Percentiles rank a stretch among this genome's conserved stretches.
Evolutionary conservation across 1,140 invertebrate species (phyloP).

Genomic region (Anoplophora glabripennis): DNA sequence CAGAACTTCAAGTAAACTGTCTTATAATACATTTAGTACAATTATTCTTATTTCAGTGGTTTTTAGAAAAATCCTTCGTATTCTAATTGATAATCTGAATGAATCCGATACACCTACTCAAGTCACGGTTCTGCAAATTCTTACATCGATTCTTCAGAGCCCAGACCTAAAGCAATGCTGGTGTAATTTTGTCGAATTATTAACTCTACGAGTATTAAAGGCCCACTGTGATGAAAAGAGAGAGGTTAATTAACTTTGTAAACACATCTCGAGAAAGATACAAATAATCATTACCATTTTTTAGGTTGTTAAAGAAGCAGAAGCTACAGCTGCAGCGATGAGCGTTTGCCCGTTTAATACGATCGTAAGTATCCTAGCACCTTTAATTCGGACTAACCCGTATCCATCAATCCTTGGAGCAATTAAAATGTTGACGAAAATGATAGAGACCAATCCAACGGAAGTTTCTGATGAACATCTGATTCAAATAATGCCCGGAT

Average conservation of each 20-base stretch:
- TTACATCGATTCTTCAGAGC: slow-evolving; percentile 78
- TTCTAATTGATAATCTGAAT: slow-evolving; percentile 70
- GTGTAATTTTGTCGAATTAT: slow-evolving; percentile 82
- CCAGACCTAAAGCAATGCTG: slow-evolving; percentile 73
- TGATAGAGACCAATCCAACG: slow-evolving; percentile 68
- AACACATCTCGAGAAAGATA: not conserved
- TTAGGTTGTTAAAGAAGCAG: slow-evolving; percentile 45
- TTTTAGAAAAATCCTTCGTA: slow-evolving; percentile 66
- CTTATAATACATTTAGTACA: slow-evolving; percentile 4
- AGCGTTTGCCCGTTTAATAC: slow-evolving; percentile 48
- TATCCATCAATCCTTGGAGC: slow-evolving; percentile 86
- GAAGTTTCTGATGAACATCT: slow-evolving; percentile 73
- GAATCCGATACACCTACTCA: slow-evolving; percentile 65
- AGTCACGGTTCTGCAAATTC: slow-evolving; percentile 69
- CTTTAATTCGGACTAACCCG: slow-evolving; percentile 80
- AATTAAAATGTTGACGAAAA: slow-evolving; percentile 88
- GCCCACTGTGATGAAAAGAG: slow-evolving; percentile 75
- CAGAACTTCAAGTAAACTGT: slow-evolving; percentile 56
- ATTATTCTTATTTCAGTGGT: slow-evolving; percentile 12
- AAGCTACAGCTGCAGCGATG: slow-evolving; percentile 43
- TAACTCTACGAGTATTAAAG: slow-evolving; percentile 82
- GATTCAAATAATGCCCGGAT: slow-evolving; percentile 79
- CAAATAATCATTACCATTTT: slow-evolving; percentile 3
- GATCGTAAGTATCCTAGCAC: slow-evolving; percentile 56
- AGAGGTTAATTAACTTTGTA: slow-evolving; percentile 59